Conservation (phyloP, 2,888 invertebrate genomes). For the Metallyticus violacea region DNA sequence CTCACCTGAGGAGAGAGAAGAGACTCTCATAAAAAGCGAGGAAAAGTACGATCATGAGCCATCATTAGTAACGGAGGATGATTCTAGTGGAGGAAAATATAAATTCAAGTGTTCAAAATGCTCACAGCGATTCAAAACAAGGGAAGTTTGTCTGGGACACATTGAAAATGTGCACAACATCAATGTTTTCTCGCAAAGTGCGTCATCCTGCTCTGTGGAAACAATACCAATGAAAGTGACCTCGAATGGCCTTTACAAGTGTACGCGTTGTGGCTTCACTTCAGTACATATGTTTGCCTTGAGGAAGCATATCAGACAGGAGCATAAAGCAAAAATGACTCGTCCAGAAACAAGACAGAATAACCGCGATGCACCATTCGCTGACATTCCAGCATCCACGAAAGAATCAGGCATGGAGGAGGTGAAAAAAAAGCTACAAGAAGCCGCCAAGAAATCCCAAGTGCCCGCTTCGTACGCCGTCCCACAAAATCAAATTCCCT, state of each 20-base stretch:
- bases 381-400: constrained; percentile 18
- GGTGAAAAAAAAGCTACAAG: constrained; percentile 50
- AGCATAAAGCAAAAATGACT: constrained; percentile 43
- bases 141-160: constrained; percentile 42
- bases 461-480: constrained; percentile 64
- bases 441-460: constrained; percentile 54
- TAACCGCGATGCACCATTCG: not conserved
- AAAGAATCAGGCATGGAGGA: constrained; percentile 44
- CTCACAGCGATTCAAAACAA: constrained; percentile 40
- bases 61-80: constrained; percentile 19
- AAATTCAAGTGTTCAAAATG: constrained; percentile 42
- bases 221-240: constrained; percentile 21
- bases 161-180: constrained; percentile 40
- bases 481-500: constrained; percentile 48
- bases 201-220: constrained; percentile 23
- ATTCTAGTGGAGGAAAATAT: constrained; percentile 24
- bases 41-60: not conserved
- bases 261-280: constrained; percentile 42
- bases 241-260: constrained; percentile 39
- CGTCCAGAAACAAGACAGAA: constrained; percentile 15
- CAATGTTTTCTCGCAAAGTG: constrained; percentile 8
- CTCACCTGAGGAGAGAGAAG: constrained; percentile 1
- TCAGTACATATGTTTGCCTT: constrained; percentile 41
- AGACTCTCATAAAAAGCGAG: not conserved
- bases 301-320: constrained; percentile 50